A percentile compares a stretch with the other conserved stretches of the same genome.
phyloP scores from a whole-genome alignment of 2,113 vertebrate genomes.

The Alethe diademata region DNA sequence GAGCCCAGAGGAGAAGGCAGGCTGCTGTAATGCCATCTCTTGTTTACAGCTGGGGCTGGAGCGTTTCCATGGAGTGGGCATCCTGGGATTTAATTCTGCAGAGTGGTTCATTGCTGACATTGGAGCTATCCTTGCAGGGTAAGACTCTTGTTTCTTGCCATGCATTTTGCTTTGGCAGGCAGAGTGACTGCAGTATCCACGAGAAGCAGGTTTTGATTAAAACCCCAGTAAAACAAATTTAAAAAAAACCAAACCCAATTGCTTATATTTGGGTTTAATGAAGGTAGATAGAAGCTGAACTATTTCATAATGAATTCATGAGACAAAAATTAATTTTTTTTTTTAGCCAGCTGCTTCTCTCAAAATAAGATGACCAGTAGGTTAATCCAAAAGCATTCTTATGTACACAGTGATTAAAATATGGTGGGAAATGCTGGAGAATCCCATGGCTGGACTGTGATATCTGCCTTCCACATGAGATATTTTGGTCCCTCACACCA shows the following conservation, averaged over 20 bases:
- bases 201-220: neutral
- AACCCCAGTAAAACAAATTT: neutral
- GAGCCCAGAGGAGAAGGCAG: neutral
- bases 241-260: neutral
- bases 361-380: neutral
- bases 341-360: neutral
- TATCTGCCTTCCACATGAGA: neutral
- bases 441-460: neutral
- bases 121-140: slow-evolving; percentile 90
- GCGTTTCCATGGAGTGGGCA: slow-evolving; percentile 88
- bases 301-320: neutral
- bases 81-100: slow-evolving; percentile 89
- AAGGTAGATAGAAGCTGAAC: neutral
- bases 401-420: neutral
- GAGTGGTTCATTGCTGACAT: slow-evolving; percentile 92
- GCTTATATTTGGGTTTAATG: neutral
- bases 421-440: neutral
- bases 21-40: neutral
- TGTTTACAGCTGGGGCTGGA: slow-evolving; percentile 86
- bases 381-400: neutral
- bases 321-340: neutral
- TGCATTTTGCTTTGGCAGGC: neutral
- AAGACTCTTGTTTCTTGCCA: slow-evolving; percentile 28
- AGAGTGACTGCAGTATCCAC: neutral
- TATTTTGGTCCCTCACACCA: neutral